Conservation (phyloP, 2,113 vertebrate species). For the Nothocercus nigrocapillus region DNA sequence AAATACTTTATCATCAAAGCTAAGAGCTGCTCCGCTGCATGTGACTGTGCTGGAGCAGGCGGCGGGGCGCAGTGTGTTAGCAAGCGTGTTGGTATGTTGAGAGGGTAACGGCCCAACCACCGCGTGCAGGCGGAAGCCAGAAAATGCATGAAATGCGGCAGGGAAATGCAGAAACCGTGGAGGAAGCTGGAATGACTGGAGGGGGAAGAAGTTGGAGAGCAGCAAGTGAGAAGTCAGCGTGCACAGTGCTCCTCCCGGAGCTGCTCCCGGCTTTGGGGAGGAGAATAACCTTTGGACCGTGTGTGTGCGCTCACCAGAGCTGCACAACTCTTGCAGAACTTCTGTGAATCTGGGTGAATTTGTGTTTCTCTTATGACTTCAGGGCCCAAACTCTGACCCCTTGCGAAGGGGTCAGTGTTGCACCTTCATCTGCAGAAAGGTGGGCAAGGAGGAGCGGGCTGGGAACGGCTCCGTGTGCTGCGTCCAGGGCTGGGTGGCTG, state of each 20-base stretch:
- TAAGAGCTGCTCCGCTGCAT: background rate
- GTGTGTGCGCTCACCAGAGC: background rate
- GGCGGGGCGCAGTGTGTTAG: background rate
- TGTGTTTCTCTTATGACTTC: accelerated
- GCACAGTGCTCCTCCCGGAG: background rate
- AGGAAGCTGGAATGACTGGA: background rate
- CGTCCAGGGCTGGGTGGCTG: background rate
- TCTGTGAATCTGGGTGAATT: background rate
- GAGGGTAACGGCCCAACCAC: background rate
- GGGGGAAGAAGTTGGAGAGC: background rate
- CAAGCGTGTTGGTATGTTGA: background rate
- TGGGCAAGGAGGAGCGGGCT: background rate
- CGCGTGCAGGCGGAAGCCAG: accelerated
- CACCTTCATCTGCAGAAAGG: background rate
- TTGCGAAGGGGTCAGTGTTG: accelerated
- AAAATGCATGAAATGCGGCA: background rate
- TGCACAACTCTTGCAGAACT: background rate
- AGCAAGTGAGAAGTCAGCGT: background rate
- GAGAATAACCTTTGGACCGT: background rate
- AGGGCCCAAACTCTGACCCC: accelerated
- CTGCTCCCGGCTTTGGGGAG: background rate
- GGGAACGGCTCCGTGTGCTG: background rate
- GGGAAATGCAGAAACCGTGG: background rate
- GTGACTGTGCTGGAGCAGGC: background rate
- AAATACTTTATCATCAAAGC: background rate